Conservation (phyloP, 2,888 invertebrate genomes). For the Abrostola tripartita region DNA sequence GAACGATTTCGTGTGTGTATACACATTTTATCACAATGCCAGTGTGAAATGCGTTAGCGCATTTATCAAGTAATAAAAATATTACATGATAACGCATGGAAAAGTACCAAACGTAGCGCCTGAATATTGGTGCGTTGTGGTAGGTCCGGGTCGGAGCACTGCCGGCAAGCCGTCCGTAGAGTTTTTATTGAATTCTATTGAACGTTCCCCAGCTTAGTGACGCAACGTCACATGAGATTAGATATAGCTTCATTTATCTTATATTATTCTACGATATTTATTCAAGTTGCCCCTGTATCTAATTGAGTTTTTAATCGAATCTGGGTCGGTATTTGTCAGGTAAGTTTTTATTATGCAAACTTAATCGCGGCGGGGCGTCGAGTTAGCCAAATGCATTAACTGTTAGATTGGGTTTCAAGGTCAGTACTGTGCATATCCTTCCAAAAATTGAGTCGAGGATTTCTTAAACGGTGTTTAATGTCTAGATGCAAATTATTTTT, state of each 20-base stretch:
- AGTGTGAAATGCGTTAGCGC: slow-evolving; percentile 35
- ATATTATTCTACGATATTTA: slow-evolving; percentile 23
- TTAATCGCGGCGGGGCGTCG: slow-evolving; percentile 31
- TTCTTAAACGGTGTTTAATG: slow-evolving; percentile 1
- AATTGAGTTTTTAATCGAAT: slow-evolving; percentile 18
- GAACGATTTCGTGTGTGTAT: slow-evolving; percentile 46
- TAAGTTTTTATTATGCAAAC: slow-evolving; percentile 30
- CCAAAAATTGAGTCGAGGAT: slow-evolving; percentile 5
- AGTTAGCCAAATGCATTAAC: slow-evolving; percentile 36
- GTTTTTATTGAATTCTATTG: slow-evolving; percentile 55
- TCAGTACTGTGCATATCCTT: slow-evolving; percentile 18
- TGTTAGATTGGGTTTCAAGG: slow-evolving; percentile 47
- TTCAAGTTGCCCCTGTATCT: slow-evolving; percentile 19
- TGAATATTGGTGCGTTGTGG: slow-evolving; percentile 68
- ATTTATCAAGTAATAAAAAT: slow-evolving; percentile 44
- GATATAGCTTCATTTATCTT: slow-evolving; percentile 49
- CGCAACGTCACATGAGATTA: slow-evolving; percentile 56
- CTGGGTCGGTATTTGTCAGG: slow-evolving; percentile 7
- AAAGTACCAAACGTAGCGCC: slow-evolving; percentile 64
- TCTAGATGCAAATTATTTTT: slow-evolving; percentile 7
- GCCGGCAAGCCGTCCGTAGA: slow-evolving; percentile 41
- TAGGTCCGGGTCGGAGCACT: slow-evolving; percentile 68
- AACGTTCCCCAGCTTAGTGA: slow-evolving; percentile 40
- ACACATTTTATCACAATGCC: slow-evolving; percentile 47
- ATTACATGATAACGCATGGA: slow-evolving; percentile 71